Evolutionary conservation across 2,888 invertebrate genomes (phyloP), one percentile per base, ranked within the genome.

Genomic region (Bruchidius siliquastri): DNA sequence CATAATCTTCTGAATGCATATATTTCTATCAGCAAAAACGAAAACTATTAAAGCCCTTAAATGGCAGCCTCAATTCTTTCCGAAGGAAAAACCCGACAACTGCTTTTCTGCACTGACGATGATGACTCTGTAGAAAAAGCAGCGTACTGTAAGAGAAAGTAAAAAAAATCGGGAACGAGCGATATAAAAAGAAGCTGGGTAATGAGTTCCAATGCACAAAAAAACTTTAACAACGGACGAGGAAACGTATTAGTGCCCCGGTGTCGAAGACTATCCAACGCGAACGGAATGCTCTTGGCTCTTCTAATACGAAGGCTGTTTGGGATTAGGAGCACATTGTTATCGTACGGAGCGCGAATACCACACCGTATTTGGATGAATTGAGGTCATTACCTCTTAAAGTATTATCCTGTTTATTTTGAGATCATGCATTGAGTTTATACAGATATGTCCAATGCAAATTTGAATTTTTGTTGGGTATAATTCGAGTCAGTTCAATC

Each of bases 61-160:
- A 18, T 49, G 49, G 49, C 49, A 49, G 49, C 49, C 49, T 49
- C 49, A 49, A 49, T 49, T 49, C 49, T 13, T 49, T 13, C 8
- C 13, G 49, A 13, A 49, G 49, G 13, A 49, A 49, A 49, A 49
- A 49, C 8, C 20, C 70, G 21, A 30, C 30, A 72, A 69, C 22
- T 66, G 20, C 66, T 32, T 69, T 22, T 26, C 49, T 32, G 8
- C 22, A 69, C 72, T 72, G 66, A 72, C 69, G 69, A 72, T 69
- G 69, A 20, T 72, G 69, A 72, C 68, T 22, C 68, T 20, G 21
- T 21, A 20, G 67, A 70, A 70, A 73, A 70, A 70, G 30, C 30
- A 67, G 32, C 72, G 68, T 70, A 70, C 67, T 30, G 30, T 26
- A n/a, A 22, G 67, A 73, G 71, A 71, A 32, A 71, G 20, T 69